Base-by-base conservation (phyloP, 2,888 invertebrate genomes). In the Disparrhopalites patrizii region DNA sequence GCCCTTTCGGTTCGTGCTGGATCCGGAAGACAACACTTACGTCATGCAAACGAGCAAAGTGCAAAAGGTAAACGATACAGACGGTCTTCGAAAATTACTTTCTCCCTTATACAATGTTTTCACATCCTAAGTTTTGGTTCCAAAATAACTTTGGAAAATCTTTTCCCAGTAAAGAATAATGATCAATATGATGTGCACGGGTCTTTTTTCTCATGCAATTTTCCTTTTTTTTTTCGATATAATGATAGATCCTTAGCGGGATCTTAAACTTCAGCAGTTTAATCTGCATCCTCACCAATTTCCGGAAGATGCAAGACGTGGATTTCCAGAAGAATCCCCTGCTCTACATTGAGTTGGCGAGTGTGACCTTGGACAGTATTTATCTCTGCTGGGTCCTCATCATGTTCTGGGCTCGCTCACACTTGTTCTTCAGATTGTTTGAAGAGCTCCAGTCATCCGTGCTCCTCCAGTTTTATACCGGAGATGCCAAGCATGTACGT, bases 271-370 rank as follows among this genome's bases (percentile, higher is more conserved):
- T 30, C 28, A 20, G 20, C 28, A 50, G 50, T 18, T 15, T 61
- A 15, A 51, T 61, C 47, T 63, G 55, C 31, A 63, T 63, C 15
- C 10, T 38, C 1, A 63, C 62, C 13, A 55, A 40, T 63, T 43
- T 63, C 43, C 62, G 62, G 5, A 63, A 55, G 10, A 63, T 63
- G 55, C 62, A 55, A 36, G 55, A 63, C 15, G 54, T 55, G 31
- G 62, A 63, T 43, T 63, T 63, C 20, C 54, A 54, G 18, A 63
- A 63, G 43, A 63, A 63, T 43, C 62, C 62, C 1, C 20, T 63
- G 2, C n/a, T 63, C 1, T 63, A 63, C 55, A 63, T 63, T 20
- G 55, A 63, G 30, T n/a, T 63, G 30, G 62, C 62, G 15, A 52
- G 40, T 20, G 54, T 63, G 5, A 55, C 54, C 13, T 43, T 63